Evolutionary conservation across 2,113 vertebrate species (phyloP).

Genomic region (Thamnaconus septentrionalis): DNA sequence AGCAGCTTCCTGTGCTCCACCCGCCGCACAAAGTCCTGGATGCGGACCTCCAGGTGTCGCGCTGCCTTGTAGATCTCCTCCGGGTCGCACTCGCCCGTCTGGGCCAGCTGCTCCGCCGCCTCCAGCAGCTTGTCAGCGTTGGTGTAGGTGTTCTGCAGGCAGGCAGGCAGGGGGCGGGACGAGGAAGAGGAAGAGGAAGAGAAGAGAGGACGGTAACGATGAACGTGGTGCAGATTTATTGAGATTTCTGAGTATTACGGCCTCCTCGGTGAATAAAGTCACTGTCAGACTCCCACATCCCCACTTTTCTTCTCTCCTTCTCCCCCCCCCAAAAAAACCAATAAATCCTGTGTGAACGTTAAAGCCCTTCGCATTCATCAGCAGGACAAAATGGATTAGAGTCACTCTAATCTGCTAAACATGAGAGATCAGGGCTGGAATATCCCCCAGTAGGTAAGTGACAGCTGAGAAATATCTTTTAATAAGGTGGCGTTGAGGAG

Average conservation of each 20-base stretch:
- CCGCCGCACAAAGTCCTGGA: constrained; percentile 96
- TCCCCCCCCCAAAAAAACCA: neutral
- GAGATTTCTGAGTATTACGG: too few species aligned
- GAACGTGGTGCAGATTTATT: too few species aligned
- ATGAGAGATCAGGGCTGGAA: constrained; percentile 16
- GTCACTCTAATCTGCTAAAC: constrained; percentile 8
- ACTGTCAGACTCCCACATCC: neutral
- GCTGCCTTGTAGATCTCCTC: constrained; percentile 99
- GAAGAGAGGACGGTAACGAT: too few species aligned
- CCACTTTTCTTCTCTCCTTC: neutral
- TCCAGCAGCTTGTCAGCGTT: constrained; percentile 98
- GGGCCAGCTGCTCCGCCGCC: constrained; percentile 95
- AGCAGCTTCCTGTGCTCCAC: constrained; percentile 98
- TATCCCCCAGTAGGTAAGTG: constrained; percentile 1
- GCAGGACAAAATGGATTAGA: constrained; percentile 30
- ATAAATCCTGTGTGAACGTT: constrained; percentile 5
- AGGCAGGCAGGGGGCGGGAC: neutral
- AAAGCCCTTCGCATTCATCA: constrained; percentile 7
- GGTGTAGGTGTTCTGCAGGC: constrained; percentile 92
- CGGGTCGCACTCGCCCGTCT: constrained; percentile 97
- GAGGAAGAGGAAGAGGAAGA: neutral
- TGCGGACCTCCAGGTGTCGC: constrained; percentile 95
- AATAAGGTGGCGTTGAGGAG: neutral
- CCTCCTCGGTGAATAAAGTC: constrained; percentile 3
- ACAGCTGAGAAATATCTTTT: neutral